Evolutionary conservation across 2,797 vertebrate genomes (phyloP), one percentile per base, ranked within the genome.

Genomic region (Lacerta agilis): DNA sequence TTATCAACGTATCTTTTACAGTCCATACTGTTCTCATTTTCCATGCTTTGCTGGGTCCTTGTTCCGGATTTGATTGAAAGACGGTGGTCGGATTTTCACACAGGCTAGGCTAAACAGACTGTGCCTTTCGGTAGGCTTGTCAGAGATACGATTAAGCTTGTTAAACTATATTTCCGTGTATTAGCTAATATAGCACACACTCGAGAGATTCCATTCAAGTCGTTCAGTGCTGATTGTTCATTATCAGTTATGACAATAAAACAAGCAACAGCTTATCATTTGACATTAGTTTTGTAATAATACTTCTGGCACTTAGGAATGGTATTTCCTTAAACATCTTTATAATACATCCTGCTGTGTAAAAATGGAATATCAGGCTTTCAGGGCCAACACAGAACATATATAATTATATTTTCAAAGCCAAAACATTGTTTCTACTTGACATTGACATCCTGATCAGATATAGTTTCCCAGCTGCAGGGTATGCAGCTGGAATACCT

Each of bases 111-210:
- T 88, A 61, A 92, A 93, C 88, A 86, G 20, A 27, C 33, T 69
- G 0, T 55, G 49, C 29, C 84, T 83, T 91, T 49, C 0, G 0
- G 38, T 64, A 87, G 45, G 36, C 67, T 10, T 78, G 86, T 92
- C 43, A 83, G 61, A 49, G 71, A 91, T 92, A 85, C 67, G 23
- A 92, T 93, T 92, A 86, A 85, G 86, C 69, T 71, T 84, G 67
- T 86, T 92, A 69, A 87, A 82, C 73, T 58, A 2, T 85, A 90
- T 72, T 55, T 89, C 5, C n/a, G 17, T 82, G 36, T 88, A 80
- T 87, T 67, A 81, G 71, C 69, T 75, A 89, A 81, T 85, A 80
- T 73, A 88, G 3, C 66, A 5, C 4, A 92, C 88, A 88, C 20
- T n/a, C n/a, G 61, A 85, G 2, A 72, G 8, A 82, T 82, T 75